These are phyloP conservation scores for Odontamblyopus lacepedii DNA, from an alignment of 2,797 vertebrate species.

Conservation along the genomic window DNA sequence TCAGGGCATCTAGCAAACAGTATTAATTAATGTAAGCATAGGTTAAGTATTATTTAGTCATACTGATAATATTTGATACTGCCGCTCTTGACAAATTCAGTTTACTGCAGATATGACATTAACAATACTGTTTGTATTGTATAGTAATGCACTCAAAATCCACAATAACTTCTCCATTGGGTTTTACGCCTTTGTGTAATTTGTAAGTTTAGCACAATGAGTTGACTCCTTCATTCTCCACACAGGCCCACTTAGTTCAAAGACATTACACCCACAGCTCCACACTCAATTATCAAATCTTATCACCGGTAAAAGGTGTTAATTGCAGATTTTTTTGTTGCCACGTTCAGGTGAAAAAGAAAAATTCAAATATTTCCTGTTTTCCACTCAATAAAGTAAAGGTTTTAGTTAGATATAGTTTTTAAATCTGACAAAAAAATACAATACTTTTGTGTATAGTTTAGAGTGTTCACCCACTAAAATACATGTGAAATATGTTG, in stretches of 20 bases:
- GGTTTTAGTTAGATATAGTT: neutral
- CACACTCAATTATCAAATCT: conserved; percentile 42
- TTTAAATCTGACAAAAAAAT: neutral
- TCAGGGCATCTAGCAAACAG: neutral
- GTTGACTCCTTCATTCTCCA: neutral
- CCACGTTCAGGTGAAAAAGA: conserved; percentile 14
- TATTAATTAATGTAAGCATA: too few species aligned
- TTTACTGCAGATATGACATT: neutral
- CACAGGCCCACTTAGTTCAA: conserved; percentile 15
- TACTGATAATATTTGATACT: neutral
- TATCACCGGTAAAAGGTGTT: conserved; percentile 41
- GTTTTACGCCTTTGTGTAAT: neutral
- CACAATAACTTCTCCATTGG: neutral
- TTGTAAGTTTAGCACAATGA: conserved; percentile 1
- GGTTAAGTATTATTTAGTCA: neutral
- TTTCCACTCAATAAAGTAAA: neutral
- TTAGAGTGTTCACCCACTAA: too few species aligned
- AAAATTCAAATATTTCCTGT: too few species aligned
- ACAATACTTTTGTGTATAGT: too few species aligned
- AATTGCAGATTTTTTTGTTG: conserved; percentile 30
- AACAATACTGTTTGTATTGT: neutral
- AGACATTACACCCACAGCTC: neutral
- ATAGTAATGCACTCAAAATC: neutral
- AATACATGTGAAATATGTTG: too few species aligned
- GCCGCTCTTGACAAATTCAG: neutral